Base-by-base conservation (phyloP, 2,113 vertebrate species). In the Silurus glanis region DNA sequence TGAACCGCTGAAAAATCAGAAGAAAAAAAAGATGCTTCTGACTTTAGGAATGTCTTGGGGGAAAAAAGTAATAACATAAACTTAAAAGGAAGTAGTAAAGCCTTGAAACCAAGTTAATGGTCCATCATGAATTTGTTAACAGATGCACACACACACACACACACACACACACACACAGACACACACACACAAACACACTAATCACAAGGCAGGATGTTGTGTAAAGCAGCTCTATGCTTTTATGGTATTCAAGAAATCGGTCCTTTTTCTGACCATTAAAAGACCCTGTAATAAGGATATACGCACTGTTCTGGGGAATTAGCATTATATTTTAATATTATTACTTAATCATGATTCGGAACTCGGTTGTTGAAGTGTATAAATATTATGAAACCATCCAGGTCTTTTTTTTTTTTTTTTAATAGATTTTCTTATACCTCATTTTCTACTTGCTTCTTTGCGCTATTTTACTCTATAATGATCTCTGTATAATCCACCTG, bases 31-130 rank as follows among this genome's bases (percentile, higher is more conserved):
- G 21, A 59, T 45, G 51, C 17, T 28, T 59, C 28, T 45, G 25
- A 80, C 17, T 61, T 80, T 23, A 80, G 78, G 51, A 80, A 80
- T 58, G 78, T 2, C 56, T 61, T 56, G 55, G 55, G 37, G 76
- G n/a, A 79, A 80, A 80, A 80, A 80, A 61, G 61, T 28, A 61
- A 45, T 61, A 45, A 61, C 78, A 23, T 17, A 17, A 21, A 61
- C 8, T 45, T 80, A 59, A 80, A 80, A 61, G 78, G 28, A 80
- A 45, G 78, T 0, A 80, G 56, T 59, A 80, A 59, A 80, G 19
- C 28, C 56, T 80, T 80, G 61, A 80, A 80, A 19, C 28, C 55
- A 45, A 80, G 56, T 80, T 80, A 80, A 80, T 67, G 61, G n/a
- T 83, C 64, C 64, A 37, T 37, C 64, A 53, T 58, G 64, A 56